These are phyloP conservation scores for Phragmatobia fuliginosa DNA, from an alignment of 2,888 invertebrate genomes.

Conservation along the genomic window DNA sequence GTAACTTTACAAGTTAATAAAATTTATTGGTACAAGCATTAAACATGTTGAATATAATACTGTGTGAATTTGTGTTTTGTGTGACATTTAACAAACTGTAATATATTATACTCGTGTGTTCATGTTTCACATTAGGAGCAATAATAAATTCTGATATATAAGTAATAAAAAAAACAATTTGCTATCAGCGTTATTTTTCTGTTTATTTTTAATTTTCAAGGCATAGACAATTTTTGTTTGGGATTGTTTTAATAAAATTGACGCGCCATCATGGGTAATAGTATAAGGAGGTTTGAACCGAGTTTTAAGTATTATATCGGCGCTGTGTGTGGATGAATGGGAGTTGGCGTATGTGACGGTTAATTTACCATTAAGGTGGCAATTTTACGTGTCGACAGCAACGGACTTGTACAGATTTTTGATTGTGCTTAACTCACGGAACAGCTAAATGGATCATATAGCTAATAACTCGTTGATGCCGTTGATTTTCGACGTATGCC, in stretches of 20 bases:
- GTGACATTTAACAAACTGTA: slow-evolving; percentile 27
- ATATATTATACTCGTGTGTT: slow-evolving; percentile 17
- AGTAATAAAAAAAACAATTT: neutral
- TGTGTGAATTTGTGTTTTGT: slow-evolving; percentile 37
- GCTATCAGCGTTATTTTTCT: neutral
- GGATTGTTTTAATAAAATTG: slow-evolving; percentile 27
- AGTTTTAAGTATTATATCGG: slow-evolving; percentile 42
- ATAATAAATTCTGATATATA: slow-evolving; percentile 11
- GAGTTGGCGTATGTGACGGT: slow-evolving; percentile 20
- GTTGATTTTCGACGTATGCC: neutral
- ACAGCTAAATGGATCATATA: neutral
- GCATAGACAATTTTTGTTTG: slow-evolving; percentile 19
- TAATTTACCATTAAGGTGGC: slow-evolving; percentile 21
- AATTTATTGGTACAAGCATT: slow-evolving; percentile 11
- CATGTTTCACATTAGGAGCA: slow-evolving; percentile 15
- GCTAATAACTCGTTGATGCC: neutral
- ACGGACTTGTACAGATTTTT: neutral
- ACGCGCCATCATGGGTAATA: slow-evolving; percentile 36
- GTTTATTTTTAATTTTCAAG: neutral
- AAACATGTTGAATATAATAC: slow-evolving; percentile 3
- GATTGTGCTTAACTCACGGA: neutral
- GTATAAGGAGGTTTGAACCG: slow-evolving; percentile 27
- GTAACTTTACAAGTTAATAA: slow-evolving; percentile 42
- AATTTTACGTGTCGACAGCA: neutral
- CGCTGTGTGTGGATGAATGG: slow-evolving; percentile 27